Percentiles rank a stretch among this genome's conserved stretches.
Conservation (phyloP, 2,888 invertebrate species). For the Drosophila eohydei region DNA sequence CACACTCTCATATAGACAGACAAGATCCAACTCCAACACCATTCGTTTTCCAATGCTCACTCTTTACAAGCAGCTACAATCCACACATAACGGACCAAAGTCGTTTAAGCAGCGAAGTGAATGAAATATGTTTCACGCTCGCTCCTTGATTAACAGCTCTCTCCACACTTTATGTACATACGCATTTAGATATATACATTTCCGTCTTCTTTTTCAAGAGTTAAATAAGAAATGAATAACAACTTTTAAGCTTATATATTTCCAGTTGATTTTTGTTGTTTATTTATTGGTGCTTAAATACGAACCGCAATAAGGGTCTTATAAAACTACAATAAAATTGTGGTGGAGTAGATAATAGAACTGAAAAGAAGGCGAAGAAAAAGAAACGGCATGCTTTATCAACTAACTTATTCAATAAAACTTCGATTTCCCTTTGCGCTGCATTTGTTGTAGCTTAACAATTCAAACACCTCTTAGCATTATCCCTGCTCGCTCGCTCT, state of each 20-base stretch:
- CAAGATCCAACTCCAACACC: not conserved
- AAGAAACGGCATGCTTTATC: slow-evolving; percentile 31
- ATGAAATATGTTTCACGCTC: not conserved
- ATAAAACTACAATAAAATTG: slow-evolving; percentile 24
- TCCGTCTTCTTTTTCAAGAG: not conserved
- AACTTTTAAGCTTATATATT: not conserved
- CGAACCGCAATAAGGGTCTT: slow-evolving; percentile 10
- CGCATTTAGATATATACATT: not conserved
- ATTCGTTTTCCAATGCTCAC: not conserved
- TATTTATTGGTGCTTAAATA: slow-evolving; percentile 13
- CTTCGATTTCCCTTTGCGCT: slow-evolving; percentile 54
- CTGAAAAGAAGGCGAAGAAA: slow-evolving; percentile 1
- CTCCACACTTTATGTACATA: not conserved
- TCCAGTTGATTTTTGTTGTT: slow-evolving; percentile 22
- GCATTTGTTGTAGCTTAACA: slow-evolving; percentile 44
- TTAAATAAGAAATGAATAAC: not conserved
- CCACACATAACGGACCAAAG: slow-evolving; percentile 2
- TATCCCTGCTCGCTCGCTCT: slow-evolving; percentile 32
- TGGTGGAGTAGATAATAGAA: slow-evolving; percentile 13
- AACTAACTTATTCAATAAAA: slow-evolving; percentile 73
- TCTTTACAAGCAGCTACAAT: not conserved
- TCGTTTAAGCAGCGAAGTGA: not conserved
- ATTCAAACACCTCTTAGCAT: slow-evolving; percentile 59
- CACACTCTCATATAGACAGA: not conserved
- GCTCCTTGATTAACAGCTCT: not conserved